Base-by-base conservation (phyloP, 2,113 vertebrate genomes). In the Leptobrachium ailaonicum region DNA sequence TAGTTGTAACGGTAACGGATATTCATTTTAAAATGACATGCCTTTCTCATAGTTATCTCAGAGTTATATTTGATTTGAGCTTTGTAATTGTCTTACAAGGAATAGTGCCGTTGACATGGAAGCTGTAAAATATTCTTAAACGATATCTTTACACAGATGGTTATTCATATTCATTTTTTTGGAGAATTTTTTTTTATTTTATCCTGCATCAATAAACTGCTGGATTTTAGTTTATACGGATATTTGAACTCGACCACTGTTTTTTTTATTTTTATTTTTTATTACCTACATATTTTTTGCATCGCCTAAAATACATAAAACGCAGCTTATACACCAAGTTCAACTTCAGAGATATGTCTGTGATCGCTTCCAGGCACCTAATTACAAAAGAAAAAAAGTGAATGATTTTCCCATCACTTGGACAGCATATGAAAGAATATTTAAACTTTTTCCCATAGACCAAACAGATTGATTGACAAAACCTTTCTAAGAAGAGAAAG, bases 401-500 rank as follows among this genome's bases (percentile, higher is more conserved):
- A 60, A 79, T 42, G 41, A 4, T 54, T 82, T 54, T 84, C 83
- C 72, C 60, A 75, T 68, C 60, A 75, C 75, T 77, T 74, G 84
- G 77, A 77, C 68, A 80, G 12, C 74, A 70, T 53, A 71, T 69
- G 41, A 70, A 78, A 85, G 80, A 83, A 0, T 43, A 67, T 73
- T 58, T 80, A 66, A 13, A 67, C 64, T 13, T n/a, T 79, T 85
- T 86, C 75, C 45, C 84, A 81, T 83, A 50, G 4, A 75, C 79
- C 73, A 41, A 79, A 75, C 73, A 79, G 74, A 86, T 86, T 89
- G 88, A 91, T 32, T 86, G 89, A 84, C 90, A 92, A 83, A 47
- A 50, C 2, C 1, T 69, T 87, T 66, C 82, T 73, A 83, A 80
- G 54, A 74, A 85, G 32, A 44, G 63, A 87, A 88, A 87, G 85